A percentile compares a stretch with the other conserved stretches of the same genome.
Conservation (phyloP, 2,113 vertebrate genomes). For the Arizona elegans region DNA sequence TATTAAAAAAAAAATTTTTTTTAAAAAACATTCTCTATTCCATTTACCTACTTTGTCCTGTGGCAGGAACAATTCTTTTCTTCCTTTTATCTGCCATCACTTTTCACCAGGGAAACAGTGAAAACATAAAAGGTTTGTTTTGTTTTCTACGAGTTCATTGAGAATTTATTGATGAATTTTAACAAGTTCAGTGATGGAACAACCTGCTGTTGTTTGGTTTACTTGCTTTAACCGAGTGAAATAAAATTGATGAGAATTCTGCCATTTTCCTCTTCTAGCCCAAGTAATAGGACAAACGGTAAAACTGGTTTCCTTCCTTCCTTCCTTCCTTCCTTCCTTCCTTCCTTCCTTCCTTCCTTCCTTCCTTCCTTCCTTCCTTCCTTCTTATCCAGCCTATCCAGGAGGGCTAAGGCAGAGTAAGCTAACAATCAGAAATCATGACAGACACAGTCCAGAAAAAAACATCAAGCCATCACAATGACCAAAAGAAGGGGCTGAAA, state of each 20-base stretch:
- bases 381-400: background rate
- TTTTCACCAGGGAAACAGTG: background rate
- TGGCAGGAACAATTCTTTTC: background rate
- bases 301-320: background rate
- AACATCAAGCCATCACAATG: background rate
- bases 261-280: background rate
- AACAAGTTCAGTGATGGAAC: background rate
- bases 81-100: background rate
- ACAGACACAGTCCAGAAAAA: background rate
- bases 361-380: too few relatives aligned
- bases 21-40: background rate
- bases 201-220: background rate
- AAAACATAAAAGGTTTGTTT: background rate
- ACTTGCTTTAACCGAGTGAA: background rate
- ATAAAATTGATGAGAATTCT: background rate
- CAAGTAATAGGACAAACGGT: background rate
- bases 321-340: background rate
- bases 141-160: background rate
- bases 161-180: background rate
- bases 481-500: background rate
- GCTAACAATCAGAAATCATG: background rate
- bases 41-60: background rate
- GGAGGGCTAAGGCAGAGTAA: background rate
- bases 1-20: too few relatives aligned
- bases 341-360: background rate